These are phyloP conservation scores for Synergus itoensis DNA, from an alignment of 2,888 invertebrate species.

Conservation along the genomic window DNA sequence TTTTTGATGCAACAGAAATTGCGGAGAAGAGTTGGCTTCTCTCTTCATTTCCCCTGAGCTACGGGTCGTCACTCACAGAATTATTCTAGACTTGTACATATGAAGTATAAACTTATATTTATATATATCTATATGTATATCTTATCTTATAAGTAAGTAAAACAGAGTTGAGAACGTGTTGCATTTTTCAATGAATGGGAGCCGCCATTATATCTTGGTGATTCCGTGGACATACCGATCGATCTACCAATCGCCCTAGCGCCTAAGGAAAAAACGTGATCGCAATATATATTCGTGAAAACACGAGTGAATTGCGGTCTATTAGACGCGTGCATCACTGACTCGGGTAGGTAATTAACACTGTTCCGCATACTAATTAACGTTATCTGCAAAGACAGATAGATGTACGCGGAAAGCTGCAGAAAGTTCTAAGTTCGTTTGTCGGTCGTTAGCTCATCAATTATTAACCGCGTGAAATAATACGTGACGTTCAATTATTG, in stretches of 20 bases:
- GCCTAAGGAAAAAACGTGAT: conserved; percentile 63
- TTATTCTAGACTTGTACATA: conserved; percentile 29
- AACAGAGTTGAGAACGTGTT: conserved; percentile 38
- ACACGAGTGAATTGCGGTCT: conserved; percentile 54
- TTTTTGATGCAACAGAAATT: conserved; percentile 25
- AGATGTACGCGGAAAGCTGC: conserved; percentile 48
- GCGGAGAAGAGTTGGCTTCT: conserved; percentile 13
- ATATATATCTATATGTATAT: not conserved
- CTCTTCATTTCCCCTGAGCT: conserved; percentile 28
- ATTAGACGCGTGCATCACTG: conserved; percentile 53
- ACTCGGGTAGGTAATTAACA: conserved; percentile 56
- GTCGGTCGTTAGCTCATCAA: conserved; percentile 39
- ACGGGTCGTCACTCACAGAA: conserved; percentile 22
- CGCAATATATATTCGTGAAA: conserved; percentile 58
- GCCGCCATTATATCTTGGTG: conserved; percentile 58
- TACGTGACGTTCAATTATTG: not conserved
- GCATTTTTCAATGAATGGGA: conserved; percentile 52
- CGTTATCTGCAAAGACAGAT: conserved; percentile 54
- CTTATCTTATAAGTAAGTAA: conserved; percentile 6
- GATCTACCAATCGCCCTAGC: conserved; percentile 57
- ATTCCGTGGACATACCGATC: conserved; percentile 59
- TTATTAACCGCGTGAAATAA: not conserved
- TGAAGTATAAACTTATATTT: not conserved
- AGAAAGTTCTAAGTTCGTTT: conserved; percentile 43
- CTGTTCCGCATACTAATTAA: conserved; percentile 58